phyloP scores from a whole-genome alignment of 2,888 invertebrate species.

The Scaptomyza caliginosa region DNA sequence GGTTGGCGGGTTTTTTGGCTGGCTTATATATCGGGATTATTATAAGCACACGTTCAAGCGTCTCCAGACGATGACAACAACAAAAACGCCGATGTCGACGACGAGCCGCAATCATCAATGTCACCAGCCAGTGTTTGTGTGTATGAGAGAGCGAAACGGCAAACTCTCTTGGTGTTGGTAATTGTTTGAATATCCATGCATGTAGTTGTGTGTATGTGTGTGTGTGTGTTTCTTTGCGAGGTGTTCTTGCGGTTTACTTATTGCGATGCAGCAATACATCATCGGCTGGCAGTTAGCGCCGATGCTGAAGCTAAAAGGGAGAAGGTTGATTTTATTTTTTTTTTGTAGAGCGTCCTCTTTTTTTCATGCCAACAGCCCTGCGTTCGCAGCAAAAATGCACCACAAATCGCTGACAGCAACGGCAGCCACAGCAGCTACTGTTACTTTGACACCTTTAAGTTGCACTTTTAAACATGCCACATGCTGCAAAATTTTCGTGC shows the following conservation, averaged over 20 bases:
- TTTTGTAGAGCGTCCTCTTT: not conserved
- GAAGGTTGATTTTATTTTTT: not conserved
- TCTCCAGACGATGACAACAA: slow-evolving; percentile 62
- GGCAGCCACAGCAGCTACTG: slow-evolving; percentile 1
- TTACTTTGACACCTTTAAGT: slow-evolving; percentile 33
- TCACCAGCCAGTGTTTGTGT: slow-evolving; percentile 42
- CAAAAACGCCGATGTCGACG: slow-evolving; percentile 6
- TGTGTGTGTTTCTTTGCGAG: slow-evolving; percentile 31
- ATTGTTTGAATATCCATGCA: slow-evolving; percentile 53
- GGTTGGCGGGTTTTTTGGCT: slow-evolving; percentile 22
- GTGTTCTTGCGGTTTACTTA: slow-evolving; percentile 71
- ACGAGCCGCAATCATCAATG: slow-evolving; percentile 75
- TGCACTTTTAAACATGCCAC: not conserved
- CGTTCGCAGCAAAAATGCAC: slow-evolving; percentile 35
- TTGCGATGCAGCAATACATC: slow-evolving; percentile 73
- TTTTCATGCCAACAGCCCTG: not conserved
- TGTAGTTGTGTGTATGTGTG: slow-evolving; percentile 20
- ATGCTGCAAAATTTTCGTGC: not conserved
- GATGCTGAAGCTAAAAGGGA: too few species aligned
- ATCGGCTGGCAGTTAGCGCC: slow-evolving; percentile 58
- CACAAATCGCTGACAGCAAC: not conserved
- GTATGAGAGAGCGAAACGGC: slow-evolving; percentile 10
- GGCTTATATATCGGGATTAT: slow-evolving; percentile 68
- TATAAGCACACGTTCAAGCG: slow-evolving; percentile 77
- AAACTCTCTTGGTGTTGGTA: slow-evolving; percentile 64